Evolutionary conservation across 2,113 vertebrate genomes (phyloP).

Genomic region (Mungos mungo): DNA sequence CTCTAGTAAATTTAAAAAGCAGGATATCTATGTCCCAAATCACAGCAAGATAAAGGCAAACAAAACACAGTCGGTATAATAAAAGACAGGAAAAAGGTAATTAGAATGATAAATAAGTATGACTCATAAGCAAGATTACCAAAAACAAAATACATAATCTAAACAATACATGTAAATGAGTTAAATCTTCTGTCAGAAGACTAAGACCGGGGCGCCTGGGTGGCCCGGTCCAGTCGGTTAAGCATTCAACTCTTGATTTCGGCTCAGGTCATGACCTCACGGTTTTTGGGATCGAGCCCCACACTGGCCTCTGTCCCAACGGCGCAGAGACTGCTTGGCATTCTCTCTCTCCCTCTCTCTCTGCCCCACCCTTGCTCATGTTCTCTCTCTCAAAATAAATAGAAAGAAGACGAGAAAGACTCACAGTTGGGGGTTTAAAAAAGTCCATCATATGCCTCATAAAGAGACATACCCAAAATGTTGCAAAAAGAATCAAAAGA

Average conservation of each 20-base stretch:
- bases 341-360: too few species aligned
- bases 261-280: too few species aligned
- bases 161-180: not conserved
- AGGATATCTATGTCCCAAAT: not conserved
- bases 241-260: too few species aligned
- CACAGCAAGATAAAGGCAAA: not conserved
- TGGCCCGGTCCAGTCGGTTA: too few species aligned
- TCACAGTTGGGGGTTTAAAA: not conserved
- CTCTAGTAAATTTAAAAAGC: not conserved
- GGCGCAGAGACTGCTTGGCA: too few species aligned
- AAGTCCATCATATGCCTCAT: not conserved
- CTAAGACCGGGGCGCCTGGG: not conserved
- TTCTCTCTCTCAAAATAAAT: too few species aligned
- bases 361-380: too few species aligned
- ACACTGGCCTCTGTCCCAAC: too few species aligned
- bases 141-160: not conserved
- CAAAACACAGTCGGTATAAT: not conserved
- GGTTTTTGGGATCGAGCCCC: too few species aligned
- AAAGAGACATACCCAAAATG: not conserved
- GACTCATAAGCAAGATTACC: not conserved
- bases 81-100: not conserved
- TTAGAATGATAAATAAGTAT: slow-evolving; percentile 1
- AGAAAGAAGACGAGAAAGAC: not conserved
- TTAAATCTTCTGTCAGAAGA: not conserved
- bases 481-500: not conserved